Base-by-base conservation (phyloP, 2,113 vertebrate genomes). In the Mesembrinibis cayennensis region DNA sequence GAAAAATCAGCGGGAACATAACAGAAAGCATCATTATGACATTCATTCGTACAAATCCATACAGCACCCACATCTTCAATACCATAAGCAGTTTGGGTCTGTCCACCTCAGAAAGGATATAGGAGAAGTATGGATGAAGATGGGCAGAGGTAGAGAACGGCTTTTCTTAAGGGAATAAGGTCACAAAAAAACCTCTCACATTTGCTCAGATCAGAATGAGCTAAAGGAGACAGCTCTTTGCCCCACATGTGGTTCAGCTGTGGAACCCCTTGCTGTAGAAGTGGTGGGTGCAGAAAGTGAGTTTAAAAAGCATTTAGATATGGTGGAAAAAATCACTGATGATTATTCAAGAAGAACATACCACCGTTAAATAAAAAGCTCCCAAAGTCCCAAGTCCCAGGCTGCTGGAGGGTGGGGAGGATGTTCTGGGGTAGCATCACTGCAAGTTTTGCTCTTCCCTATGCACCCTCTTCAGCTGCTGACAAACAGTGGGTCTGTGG, bases 261-360 rank as follows among this genome's bases (percentile, higher is more conserved):
- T 58, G 58, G 40, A 86, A 20, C 19, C 3, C 14, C 30, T 71
- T 85, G 29, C 23, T 86, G 16, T 36, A 70, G 53, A 30, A 80
- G 8, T 1, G 0, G 23, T 27, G 34, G 9, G 14, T 55, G 20
- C 44, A 72, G 15, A 32, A 94, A 70, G 5, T 0, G 0, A 80
- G 16, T 58, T 83, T 77, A 3, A 73, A 93, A 89, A 80, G 11
- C 25, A n/a, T 81, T 83, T 76, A 49, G 14, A 49, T 49, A 61
- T 3, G 9, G 59, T 10, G 30, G 66, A 82, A 77, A 62, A 71
- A n/a, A 13, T 25, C 49, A 53, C 34, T 22, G n/a, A 47, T 8
- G 25, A 66, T 45, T 73, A 47, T 56, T 93, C 20, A 77, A 19
- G 62, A 69, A 72, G 9, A 58, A 26, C 6, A 65, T 22, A 34